These are phyloP conservation scores for Ibidorhyncha struthersii DNA, from an alignment of 2,113 vertebrate species.

Conservation along the genomic window DNA sequence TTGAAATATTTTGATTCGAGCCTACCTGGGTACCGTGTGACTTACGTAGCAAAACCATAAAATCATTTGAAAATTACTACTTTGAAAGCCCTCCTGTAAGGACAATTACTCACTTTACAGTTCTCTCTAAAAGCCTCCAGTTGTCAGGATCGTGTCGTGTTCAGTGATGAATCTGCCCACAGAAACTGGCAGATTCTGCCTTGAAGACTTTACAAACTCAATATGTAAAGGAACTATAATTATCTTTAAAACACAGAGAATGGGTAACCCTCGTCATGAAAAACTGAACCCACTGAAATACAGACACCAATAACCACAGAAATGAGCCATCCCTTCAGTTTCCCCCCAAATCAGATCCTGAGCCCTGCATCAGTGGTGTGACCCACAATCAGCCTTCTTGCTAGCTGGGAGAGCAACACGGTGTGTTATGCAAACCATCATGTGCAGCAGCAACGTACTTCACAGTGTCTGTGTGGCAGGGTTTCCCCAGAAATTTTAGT, in stretches of 20 bases:
- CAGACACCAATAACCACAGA: not conserved
- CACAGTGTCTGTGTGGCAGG: no score
- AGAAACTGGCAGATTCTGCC: not conserved
- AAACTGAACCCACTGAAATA: not conserved
- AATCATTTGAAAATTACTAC: not conserved
- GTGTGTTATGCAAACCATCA: not conserved
- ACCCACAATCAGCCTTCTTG: not conserved
- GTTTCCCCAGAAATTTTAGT: not conserved
- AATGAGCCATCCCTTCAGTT: not conserved
- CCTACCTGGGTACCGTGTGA: not conserved
- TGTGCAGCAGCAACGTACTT: not conserved
- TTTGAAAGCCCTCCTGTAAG: not conserved
- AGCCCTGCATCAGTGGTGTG: not conserved
- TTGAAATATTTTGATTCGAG: not conserved
- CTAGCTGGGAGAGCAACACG: not conserved
- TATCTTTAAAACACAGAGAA: not conserved
- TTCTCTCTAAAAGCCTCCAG: not conserved
- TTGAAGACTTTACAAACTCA: not conserved
- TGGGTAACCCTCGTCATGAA: not conserved
- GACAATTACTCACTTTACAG: not conserved
- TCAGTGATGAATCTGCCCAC: not conserved
- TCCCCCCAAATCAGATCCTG: not conserved
- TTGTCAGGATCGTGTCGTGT: not conserved
- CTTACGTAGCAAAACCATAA: not conserved
- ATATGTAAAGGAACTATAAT: not conserved